Evolutionary conservation across 2,888 invertebrate genomes (phyloP).

Genomic region (Omphaloscelis lunosa): DNA sequence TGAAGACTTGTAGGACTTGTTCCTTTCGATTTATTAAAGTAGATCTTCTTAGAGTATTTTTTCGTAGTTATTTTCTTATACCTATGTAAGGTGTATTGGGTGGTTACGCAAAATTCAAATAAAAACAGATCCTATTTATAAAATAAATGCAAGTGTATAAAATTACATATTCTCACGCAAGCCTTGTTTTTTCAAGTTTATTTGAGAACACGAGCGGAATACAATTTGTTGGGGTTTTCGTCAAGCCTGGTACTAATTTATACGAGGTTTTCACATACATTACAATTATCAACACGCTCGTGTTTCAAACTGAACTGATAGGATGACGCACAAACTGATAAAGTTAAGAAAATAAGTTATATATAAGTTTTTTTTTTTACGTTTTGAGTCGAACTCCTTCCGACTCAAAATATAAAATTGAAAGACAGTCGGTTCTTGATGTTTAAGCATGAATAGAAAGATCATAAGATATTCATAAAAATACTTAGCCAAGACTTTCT

Average conservation of each 20-base stretch:
- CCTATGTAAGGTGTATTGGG: background rate
- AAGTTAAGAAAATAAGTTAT: too few relatives aligned
- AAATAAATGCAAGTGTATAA: conserved; percentile 6
- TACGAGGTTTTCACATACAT: background rate
- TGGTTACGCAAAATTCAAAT: conserved; percentile 1
- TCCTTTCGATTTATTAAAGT: background rate
- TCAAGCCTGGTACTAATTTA: conserved; percentile 32
- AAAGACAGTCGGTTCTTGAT: background rate
- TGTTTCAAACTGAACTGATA: too few relatives aligned
- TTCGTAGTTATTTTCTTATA: background rate
- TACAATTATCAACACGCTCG: background rate
- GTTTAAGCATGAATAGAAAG: background rate
- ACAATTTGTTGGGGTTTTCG: conserved; percentile 27
- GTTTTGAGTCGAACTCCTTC: background rate
- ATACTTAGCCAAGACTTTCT: background rate
- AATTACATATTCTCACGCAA: conserved; percentile 46
- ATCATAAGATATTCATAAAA: background rate
- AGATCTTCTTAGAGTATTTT: background rate
- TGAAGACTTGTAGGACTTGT: background rate
- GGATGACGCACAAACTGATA: too few relatives aligned
- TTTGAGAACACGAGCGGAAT: conserved; percentile 36
- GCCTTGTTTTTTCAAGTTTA: conserved; percentile 52
- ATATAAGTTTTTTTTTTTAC: too few relatives aligned
- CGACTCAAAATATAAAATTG: background rate
- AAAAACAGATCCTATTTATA: background rate